Base-by-base conservation (phyloP, 2,113 vertebrate species). In the Gavia stellata region DNA sequence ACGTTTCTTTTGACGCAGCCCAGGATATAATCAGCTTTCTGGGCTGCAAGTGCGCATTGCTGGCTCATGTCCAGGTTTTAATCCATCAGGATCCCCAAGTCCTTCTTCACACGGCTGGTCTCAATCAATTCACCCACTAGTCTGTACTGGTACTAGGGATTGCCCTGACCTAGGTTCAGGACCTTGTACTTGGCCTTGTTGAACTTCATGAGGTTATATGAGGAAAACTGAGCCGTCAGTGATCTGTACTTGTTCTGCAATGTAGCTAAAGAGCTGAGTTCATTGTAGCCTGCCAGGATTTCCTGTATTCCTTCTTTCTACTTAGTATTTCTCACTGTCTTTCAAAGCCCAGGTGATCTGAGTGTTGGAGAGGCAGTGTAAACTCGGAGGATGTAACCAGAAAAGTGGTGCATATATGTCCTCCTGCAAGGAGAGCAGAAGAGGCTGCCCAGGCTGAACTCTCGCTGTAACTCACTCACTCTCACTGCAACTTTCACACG, bases 1-100 rank as follows among this genome's bases (percentile, higher is more conserved):
- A 23, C 0, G 0, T 7, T 72, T 18, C 23, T 68, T 68, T 23
- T 59, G 2, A 49, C 77, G 12, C 20, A 63, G 20, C 8, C 20
- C 15, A 28, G 33, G 29, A 59, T 9, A 23, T 0, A 0, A 9
- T 2, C 59, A 15, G 24, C 6, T 62, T 85, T 85, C 50, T 92
- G 28, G 61, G 44, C 17, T 55, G 17, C 11, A 19, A 49, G 17
- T 6, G 12, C 2, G 6, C 8, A 20, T 68, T 73, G 68, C 12
- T 1, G 10, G 18, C 5, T 80, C 14, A 33, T 9, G 7, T 33
- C 12, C 36, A 62, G 45, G 31, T 75, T 80, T 71, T 56, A 36
- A 47, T 40, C n/a, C 31, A 65, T 3, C n/a, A 56, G 13, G 20
- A 59, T 17, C 8, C 38, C 21, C 3, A 70, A 3, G 19, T 56